Evolutionary conservation across 1,140 invertebrate genomes (phyloP).

Genomic region (Polypedilum pembai): DNA sequence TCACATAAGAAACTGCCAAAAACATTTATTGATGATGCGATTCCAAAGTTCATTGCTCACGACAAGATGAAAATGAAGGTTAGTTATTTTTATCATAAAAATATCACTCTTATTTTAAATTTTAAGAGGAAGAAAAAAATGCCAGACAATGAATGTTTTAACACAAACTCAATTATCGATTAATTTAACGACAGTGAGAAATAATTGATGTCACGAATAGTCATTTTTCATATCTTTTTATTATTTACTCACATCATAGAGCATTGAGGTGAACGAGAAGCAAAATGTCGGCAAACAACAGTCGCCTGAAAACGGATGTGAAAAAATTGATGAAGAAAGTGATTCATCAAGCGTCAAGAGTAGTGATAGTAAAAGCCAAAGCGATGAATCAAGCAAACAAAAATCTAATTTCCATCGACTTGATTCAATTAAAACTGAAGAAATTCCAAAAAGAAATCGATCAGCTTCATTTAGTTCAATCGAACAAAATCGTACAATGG

Average conservation of each 20-base stretch:
- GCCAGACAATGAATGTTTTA: background rate
- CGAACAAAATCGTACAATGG: constrained; percentile 86
- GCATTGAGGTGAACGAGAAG: background rate
- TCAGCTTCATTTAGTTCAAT: constrained; percentile 53
- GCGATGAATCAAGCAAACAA: background rate
- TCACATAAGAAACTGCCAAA: constrained; percentile 77
- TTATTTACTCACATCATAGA: background rate
- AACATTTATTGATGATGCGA: constrained; percentile 81
- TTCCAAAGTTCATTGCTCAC: constrained; percentile 72
- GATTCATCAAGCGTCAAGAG: background rate
- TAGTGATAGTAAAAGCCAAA: background rate
- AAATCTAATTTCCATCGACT: background rate
- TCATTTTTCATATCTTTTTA: too few species aligned
- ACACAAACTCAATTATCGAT: background rate
- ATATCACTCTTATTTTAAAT: background rate
- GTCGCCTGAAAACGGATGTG: background rate
- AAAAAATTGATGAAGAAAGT: background rate
- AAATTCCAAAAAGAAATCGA: constrained; percentile 40
- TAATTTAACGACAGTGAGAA: background rate
- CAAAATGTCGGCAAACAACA: background rate
- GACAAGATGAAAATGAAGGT: constrained; percentile 43
- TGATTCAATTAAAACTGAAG: background rate
- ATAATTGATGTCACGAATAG: too few species aligned
- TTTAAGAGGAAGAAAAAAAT: background rate
- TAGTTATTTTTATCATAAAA: background rate